phyloP scores from a whole-genome alignment of 2,888 invertebrate species.

The Amblyjoppa fuscipennis region DNA sequence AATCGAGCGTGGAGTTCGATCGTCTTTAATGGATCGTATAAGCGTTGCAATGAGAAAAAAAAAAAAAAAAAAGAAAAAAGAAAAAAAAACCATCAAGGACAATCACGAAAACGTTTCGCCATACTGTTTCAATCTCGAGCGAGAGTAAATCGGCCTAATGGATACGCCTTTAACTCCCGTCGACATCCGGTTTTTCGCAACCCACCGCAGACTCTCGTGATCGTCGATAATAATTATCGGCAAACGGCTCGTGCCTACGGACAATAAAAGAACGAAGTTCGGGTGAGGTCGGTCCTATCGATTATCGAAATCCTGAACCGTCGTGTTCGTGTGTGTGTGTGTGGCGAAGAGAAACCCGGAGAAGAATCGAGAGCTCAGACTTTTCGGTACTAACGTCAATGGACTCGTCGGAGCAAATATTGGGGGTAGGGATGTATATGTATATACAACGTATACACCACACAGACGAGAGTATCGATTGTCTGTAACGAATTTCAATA shows the following conservation, averaged over 20 bases:
- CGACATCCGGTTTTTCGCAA: not conserved
- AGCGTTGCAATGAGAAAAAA: conserved; percentile 1
- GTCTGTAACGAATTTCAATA: conserved; percentile 35
- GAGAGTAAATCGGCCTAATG: conserved; percentile 17
- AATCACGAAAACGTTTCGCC: conserved; percentile 23
- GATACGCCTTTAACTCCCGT: not conserved
- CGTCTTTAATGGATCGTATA: conserved; percentile 56
- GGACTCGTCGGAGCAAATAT: conserved; percentile 10
- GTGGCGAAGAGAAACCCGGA: not conserved
- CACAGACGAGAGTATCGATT: conserved; percentile 37
- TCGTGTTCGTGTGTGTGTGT: not conserved
- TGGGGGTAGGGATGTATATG: not conserved
- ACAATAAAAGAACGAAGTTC: conserved; percentile 18
- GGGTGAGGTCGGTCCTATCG: conserved; percentile 18
- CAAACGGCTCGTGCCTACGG: conserved; percentile 19
- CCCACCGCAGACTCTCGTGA: not conserved
- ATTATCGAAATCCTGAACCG: conserved; percentile 28
- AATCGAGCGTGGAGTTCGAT: conserved; percentile 65
- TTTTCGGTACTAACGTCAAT: conserved; percentile 3
- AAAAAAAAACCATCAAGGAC: conserved; percentile 26
- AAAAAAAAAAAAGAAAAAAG: conserved; percentile 10
- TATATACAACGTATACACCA: not conserved
- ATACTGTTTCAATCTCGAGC: conserved; percentile 11
- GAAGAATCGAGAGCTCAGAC: not conserved
- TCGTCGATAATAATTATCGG: conserved; percentile 35